These are phyloP conservation scores for Crotalus viridis DNA, from an alignment of 2,113 vertebrate genomes.

Conservation along the genomic window DNA sequence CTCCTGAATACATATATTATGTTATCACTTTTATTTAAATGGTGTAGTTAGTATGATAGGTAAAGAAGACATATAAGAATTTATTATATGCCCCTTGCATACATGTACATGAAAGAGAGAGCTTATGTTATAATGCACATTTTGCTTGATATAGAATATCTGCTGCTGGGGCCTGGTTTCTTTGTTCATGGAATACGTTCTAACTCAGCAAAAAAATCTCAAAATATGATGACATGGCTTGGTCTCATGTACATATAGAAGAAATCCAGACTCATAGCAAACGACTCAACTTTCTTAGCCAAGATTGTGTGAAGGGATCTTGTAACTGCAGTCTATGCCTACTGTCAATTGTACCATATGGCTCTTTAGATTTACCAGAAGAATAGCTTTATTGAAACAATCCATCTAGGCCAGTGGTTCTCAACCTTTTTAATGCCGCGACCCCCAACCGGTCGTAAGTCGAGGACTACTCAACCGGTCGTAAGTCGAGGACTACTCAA, in stretches of 20 bases:
- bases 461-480: no score
- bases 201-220: background rate
- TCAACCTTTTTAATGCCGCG: no score
- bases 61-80: background rate
- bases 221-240: background rate
- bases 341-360: no score
- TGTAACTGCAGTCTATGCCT: background rate
- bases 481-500: no score
- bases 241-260: background rate
- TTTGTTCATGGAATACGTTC: background rate
- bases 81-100: background rate
- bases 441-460: no score
- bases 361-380: no score
- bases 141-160: background rate
- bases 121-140: background rate
- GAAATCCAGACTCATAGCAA: background rate
- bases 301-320: background rate
- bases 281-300: fast-evolving
- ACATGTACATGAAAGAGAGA: background rate
- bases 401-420: no score
- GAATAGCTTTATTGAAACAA: no score
- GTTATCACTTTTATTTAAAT: background rate
- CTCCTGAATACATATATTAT: background rate
- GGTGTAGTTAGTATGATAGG: background rate
- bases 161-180: background rate